Base-by-base conservation (phyloP, 2,113 vertebrate species). In the Ramphastos sulfuratus region DNA sequence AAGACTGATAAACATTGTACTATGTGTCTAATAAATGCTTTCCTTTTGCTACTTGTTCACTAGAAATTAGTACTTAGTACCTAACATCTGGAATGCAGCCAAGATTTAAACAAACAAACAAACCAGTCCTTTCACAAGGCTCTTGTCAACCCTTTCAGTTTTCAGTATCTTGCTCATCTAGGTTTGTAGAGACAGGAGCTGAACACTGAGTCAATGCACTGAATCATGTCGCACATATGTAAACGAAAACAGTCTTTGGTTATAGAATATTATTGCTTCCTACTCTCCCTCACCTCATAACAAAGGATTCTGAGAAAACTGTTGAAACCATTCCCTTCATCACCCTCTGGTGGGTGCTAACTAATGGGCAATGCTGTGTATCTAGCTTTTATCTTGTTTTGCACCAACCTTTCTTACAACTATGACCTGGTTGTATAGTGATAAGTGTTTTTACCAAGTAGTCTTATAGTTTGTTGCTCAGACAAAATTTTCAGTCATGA, bases 181-280 rank as follows among this genome's bases (percentile, higher is more conserved):
- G 61, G 35, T 94, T 97, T 95, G 92, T 85, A 96, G 83, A 65
- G 79, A 95, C 79, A 93, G 78, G 80, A 92, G 90, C 23, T 92
- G 46, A 86, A 86, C 69, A 37, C 79, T 97, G 82, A 96, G 83
- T 96, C 95, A 96, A 63, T 25, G 86, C 84, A 82, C 13, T 39
- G 76, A 91, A 82, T 91, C 58, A 87, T 91, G 81, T 8, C 88
- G 73, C 37, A 95, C n/a, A 73, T 76, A 20, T 79, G 79, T 37
- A 37, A 96, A 94, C 59, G 96, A 80, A 44, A 93, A 90, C 55
- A 90, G 59, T 58, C 75, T 94, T 95, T 94, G 46, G 90, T 93
- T 89, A 74, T 18, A 85, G 70, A 42, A 46, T 64, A 28, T 27
- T 69, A 48, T 80, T 90, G 46, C 6, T 63, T 92, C 91, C 75